Evolutionary conservation across 2,888 invertebrate species (phyloP), one percentile per base, ranked within the genome.

Genomic region (Theretra japonica): DNA sequence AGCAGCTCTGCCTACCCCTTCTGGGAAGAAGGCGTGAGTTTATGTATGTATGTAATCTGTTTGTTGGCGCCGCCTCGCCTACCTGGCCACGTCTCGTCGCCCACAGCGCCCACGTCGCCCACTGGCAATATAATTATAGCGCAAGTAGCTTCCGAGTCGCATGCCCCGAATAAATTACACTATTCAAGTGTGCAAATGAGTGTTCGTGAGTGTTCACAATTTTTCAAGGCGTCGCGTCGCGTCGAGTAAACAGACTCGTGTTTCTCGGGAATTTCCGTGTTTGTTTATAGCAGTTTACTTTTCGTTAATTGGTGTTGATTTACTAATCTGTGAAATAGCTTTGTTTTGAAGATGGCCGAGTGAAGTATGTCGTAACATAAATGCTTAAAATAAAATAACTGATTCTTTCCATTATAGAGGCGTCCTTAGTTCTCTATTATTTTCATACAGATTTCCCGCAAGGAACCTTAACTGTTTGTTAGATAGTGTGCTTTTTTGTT

Each of bases 161-260:
- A 33, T 33, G 41, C 33, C 17, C 28, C 3, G 28, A 62, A 62
- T 62, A 62, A 60, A 60, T 41, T 62, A 60, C 28, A 41, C 21
- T 41, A 19, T 25, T 59, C 28, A 28, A n/a, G n/a, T n/a, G n/a
- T n/a, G n/a, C n/a, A n/a, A n/a, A 59, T 28, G 25, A 17, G 28
- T 59, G 15, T 59, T 59, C 25, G 28, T 17, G 19, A 59, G 11
- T 25, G n/a, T 8, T 59, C 17, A 4, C 25, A 28, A 28, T 28
- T 28, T 59, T 28, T 28, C 28, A 3, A 59, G 3, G 59, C 28
- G 59, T 17, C 17, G 28, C 28, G 8, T 28, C 5, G 59, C 28
- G 59, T 17, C 17, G 28, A 28, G 19, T 58, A 58, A 21, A 59
- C 15, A 59, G 0, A 5, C 33, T 15, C 11, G 33, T n/a, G n/a